Evolutionary conservation across 2,888 invertebrate genomes (phyloP).

Genomic region (Pasiphila rectangulata): DNA sequence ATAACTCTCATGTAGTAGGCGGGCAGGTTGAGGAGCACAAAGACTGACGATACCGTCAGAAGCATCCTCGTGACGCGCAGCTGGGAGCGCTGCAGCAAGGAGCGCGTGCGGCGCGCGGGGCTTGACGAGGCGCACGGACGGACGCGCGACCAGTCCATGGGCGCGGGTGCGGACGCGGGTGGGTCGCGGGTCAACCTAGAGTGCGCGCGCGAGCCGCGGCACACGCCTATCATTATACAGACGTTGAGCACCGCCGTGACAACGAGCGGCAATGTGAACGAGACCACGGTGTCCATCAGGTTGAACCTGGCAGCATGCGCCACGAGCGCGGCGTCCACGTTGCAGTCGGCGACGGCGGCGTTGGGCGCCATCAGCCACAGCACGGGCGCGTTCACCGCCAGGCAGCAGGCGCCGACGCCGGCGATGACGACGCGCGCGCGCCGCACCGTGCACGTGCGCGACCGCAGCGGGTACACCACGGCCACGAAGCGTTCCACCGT

Average conservation of each 20-base stretch:
- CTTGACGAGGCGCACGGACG: constrained; percentile 18
- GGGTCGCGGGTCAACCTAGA: constrained; percentile 60
- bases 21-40: constrained; percentile 88
- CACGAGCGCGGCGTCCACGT: constrained; percentile 72
- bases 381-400: constrained; percentile 60
- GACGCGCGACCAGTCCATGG: constrained; percentile 58
- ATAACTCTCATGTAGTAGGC: constrained; percentile 86
- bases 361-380: constrained; percentile 43
- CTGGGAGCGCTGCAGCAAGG: constrained; percentile 73
- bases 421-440: constrained; percentile 84
- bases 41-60: constrained; percentile 89
- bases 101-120: neutral
- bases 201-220: constrained; percentile 74
- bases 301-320: constrained; percentile 83
- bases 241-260: constrained; percentile 86
- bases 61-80: constrained; percentile 90
- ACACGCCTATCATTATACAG: constrained; percentile 85
- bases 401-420: constrained; percentile 72
- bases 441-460: constrained; percentile 86
- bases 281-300: constrained; percentile 85
- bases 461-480: constrained; percentile 86
- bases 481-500: constrained; percentile 92
- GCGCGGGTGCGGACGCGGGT: constrained; percentile 46
- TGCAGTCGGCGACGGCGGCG: constrained; percentile 58
- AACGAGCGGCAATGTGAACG: constrained; percentile 86